Base-by-base conservation (phyloP, 1,140 invertebrate species). In the Paramacrobiotus metropolitanus region DNA sequence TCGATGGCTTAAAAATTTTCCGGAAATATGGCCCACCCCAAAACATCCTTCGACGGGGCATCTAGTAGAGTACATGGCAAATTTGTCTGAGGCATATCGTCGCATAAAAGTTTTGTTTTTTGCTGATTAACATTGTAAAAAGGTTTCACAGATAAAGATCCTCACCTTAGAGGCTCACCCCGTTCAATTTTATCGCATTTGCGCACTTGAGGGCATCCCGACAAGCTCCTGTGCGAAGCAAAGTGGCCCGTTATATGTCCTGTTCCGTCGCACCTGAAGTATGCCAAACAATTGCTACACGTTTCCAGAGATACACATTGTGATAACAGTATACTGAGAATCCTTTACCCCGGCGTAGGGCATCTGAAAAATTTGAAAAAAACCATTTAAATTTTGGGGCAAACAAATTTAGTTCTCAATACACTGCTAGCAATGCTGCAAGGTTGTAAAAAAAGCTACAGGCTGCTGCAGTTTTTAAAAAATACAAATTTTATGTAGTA, bases 181-280 rank as follows among this genome's bases (percentile, higher is more conserved):
- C 48, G 15, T 15, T 55, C 48, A 4, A 24, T 15, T 24, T 55
- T 55, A 9, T 24, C 48, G 15, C 15, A 20, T 28, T 55, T 55
- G 15, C 24, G 15, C 15, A 55, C 48, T 28, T 20, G 48, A 15
- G 48, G 48, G 28, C 48, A 55, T 4, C 48, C 48, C 4, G 48
- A 55, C 15, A 55, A 4, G 48, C 48, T 55, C 15, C 48, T 15
- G 28, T 55, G 48, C 4, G 48, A 55, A 4, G 48, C 48, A 28
- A 55, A 55, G 48, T 55, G 48, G 15, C 48, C 48, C 4, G 48
- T 55, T 15, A 55, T 55, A 24, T 55, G 48, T 9, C 48, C 48
- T 15, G 48, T 55, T 9, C 48, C 48, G 48, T 55, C 48, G 24
- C 48, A 55, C 4, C 34, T n/a, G 34, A n/a, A n/a, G n/a, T n/a